These are phyloP conservation scores for Caenorhabditis remanei DNA, from an alignment of 1,140 invertebrate species.

Conservation along the genomic window DNA sequence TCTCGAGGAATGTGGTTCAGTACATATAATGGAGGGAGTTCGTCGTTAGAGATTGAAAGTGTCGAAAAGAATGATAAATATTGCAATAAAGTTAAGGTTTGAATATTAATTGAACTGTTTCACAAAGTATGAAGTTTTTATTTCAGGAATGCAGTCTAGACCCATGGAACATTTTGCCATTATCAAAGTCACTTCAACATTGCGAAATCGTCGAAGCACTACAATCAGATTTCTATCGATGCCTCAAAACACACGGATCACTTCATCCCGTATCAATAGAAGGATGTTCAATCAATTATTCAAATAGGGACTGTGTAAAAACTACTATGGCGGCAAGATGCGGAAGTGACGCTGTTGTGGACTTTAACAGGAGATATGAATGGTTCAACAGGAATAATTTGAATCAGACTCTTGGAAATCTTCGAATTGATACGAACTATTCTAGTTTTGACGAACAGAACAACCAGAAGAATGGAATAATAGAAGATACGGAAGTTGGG, in stretches of 20 bases:
- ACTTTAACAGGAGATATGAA: neutral
- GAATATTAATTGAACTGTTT: neutral
- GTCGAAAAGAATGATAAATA: neutral
- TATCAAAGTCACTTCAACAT: neutral
- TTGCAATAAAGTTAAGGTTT: neutral
- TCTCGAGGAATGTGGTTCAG: neutral
- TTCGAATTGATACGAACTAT: neutral
- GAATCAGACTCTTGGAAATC: neutral
- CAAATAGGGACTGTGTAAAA: neutral
- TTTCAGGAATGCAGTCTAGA: neutral
- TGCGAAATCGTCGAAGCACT: neutral
- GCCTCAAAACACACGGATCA: neutral
- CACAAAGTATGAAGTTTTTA: neutral
- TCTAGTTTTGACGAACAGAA: neutral
- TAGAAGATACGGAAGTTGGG: neutral
- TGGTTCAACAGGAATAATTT: neutral
- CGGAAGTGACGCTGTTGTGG: neutral
- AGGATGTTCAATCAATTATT: neutral
- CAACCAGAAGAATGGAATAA: neutral
- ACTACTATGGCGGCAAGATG: neutral
- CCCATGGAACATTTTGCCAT: neutral
- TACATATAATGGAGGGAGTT: too few species aligned
- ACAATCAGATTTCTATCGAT: neutral
- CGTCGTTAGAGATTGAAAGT: too few species aligned
- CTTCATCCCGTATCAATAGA: neutral